A percentile compares a stretch with the other conserved stretches of the same genome.
Conservation (phyloP, 1,140 invertebrate genomes). For the Microplitis mediator region DNA sequence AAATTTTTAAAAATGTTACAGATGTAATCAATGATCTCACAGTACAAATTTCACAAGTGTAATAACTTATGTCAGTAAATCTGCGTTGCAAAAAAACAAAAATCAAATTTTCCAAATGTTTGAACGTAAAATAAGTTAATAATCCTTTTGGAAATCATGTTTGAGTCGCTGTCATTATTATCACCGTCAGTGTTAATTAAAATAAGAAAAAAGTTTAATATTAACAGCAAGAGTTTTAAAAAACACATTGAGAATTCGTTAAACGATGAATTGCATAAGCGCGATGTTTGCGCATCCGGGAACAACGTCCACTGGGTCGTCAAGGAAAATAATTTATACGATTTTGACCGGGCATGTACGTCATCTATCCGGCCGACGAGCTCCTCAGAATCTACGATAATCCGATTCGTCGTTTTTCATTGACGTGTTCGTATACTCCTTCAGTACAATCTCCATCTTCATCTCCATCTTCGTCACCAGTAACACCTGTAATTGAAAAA, state of each 20-base stretch:
- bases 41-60: no score
- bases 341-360: slow-evolving; percentile 58
- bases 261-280: slow-evolving; percentile 29
- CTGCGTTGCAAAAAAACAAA: background rate
- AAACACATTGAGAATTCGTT: slow-evolving; percentile 43
- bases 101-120: background rate
- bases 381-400: slow-evolving; percentile 59
- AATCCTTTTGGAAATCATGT: background rate
- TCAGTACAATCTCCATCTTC: no score
- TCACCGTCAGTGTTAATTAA: slow-evolving; percentile 18
- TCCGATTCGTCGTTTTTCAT: slow-evolving; percentile 39
- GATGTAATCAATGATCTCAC: no score
- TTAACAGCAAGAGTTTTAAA: slow-evolving; percentile 25
- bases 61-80: no score
- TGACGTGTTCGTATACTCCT: slow-evolving; percentile 21
- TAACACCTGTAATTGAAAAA: no score
- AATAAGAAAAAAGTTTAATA: slow-evolving; percentile 10
- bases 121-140: background rate
- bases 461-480: no score
- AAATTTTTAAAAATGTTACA: no score
- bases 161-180: slow-evolving; percentile 15
- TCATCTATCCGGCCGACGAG: slow-evolving; percentile 63
- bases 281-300: slow-evolving; percentile 50
- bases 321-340: slow-evolving; percentile 23
- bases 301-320: slow-evolving; percentile 34